Evolutionary conservation across 2,797 vertebrate genomes (phyloP), one percentile per base, ranked within the genome.

Genomic region (Bovichtus diacanthus): DNA sequence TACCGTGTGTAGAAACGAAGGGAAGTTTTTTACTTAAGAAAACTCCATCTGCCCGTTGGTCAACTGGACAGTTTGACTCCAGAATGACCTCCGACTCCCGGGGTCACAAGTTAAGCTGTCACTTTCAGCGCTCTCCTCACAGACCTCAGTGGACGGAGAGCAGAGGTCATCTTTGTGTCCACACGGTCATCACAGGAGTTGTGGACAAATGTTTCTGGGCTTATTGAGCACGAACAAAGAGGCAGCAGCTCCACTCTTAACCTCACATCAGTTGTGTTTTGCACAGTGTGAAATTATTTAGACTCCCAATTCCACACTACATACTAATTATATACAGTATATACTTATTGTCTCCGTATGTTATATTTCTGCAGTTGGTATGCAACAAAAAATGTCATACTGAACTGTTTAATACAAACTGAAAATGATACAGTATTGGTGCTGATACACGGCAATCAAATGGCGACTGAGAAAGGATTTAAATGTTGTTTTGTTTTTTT

Each of bases 71-170:
- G 87, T 89, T 92, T 95, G 91, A 96, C 93, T 96, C 76, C 80
- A 59, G 85, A 79, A 23, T 91, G 91, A 95, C 96, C 96, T 92
- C 70, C 93, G 95, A 84, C 93, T 92, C 55, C 34, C 70, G 92
- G 94, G 96, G 96, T 95, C 96, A 96, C 87, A 96, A 97, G 96
- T 98, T 98, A 99, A 98, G 96, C 96, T 93, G 39, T 87, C 74
- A 84, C 90, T 94, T 95, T 95, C 80, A 94, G 79, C 84, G 88
- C 81, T 76, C 34, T n/a, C 78, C 87, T 80, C 84, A 85, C 89
- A 61, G 79, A 59, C 76, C 87, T 70, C 91, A 91, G 87, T 88
- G 82, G 89, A 75, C 84, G 61, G 66, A 85, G 90, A 64, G 74
- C 92, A 93, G 90, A 93, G 96, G 95, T 94, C 93, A 94, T 78